Evolutionary conservation across 2,113 vertebrate species (phyloP), one percentile per base, ranked within the genome.

Genomic region (Hepsetus odoe): DNA sequence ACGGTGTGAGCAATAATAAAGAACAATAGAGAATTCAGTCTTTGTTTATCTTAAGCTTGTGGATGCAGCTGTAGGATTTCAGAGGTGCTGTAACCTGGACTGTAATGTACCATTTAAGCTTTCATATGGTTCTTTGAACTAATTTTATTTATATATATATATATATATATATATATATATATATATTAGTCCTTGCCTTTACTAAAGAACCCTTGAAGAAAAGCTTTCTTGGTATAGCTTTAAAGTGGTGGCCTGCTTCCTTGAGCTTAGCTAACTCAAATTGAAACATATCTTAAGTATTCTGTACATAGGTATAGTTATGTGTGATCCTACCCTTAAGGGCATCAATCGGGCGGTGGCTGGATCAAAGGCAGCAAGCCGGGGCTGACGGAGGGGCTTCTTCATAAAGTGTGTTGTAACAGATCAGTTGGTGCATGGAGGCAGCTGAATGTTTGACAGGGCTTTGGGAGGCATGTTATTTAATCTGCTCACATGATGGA

Each of bases 401-500:
- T 85, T 92, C 90, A 91, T 87, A 82, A 82, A 91, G 88, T 84
- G 86, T 86, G 74, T 85, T 87, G 90, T 87, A 87, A 89, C 85
- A 14, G 92, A 91, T 92, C 87, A 86, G 84, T 84, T 69, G 88
- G 87, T 90, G 92, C 90, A 65, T 85, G 87, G 89, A 91, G 90
- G 91, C 89, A 80, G 89, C 87, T 70, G 86, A 85, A 86, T 75
- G 92, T 91, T 95, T 95, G 95, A 95, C 94, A 91, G 89, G 89
- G 88, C 82, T 67, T 86, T 74, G 89, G 90, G 86, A 81, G 86
- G 88, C 88, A 89, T 87, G 92, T 87, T 93, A 91, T 91, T 96
- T 93, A 93, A 95, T 95, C 93, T 92, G 90, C 82, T 90, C 84
- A 88, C 88, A 5, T 72, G 92, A 92, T 90, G 90, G 92, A 92